Evolutionary conservation across 2,888 invertebrate genomes (phyloP).

Genomic region (Seira musarum): DNA sequence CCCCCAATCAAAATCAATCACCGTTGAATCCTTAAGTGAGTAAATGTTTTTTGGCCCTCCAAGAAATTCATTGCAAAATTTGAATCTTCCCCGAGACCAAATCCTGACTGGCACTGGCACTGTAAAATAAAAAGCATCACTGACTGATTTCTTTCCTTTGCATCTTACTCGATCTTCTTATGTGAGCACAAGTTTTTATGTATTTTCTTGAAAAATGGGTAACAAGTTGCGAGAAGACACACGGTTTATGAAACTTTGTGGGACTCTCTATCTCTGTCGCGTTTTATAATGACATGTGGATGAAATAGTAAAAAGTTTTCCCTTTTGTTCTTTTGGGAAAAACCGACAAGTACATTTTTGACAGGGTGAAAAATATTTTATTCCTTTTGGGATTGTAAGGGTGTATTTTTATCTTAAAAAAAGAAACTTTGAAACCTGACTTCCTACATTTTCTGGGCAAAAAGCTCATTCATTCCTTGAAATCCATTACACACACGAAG

Average conservation of each 20-base stretch:
- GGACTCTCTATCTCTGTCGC: conserved; percentile 20
- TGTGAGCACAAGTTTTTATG: conserved; percentile 34
- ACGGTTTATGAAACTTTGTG: conserved; percentile 26
- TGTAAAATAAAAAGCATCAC: no score
- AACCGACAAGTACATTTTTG: conserved; percentile 56
- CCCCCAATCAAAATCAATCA: neutral
- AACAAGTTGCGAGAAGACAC: conserved; percentile 36
- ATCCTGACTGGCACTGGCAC: no score
- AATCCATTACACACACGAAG: conserved; percentile 29
- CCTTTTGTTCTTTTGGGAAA: conserved; percentile 57
- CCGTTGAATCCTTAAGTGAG: neutral
- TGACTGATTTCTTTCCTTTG: conserved; percentile 18
- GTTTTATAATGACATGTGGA: neutral
- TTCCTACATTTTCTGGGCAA: conserved; percentile 22
- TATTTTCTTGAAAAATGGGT: conserved; percentile 44
- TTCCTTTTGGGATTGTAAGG: conserved; percentile 67
- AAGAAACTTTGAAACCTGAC: conserved; percentile 62
- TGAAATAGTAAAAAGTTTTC: conserved; percentile 36
- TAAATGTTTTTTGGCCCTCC: no score
- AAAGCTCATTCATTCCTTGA: neutral
- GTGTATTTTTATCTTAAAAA: conserved; percentile 69
- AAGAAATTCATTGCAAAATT: no score
- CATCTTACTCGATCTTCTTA: conserved; percentile 47
- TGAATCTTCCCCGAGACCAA: no score
- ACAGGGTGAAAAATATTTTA: conserved; percentile 69